These are phyloP conservation scores for Isotomurus palustris DNA, from an alignment of 2,888 invertebrate genomes.

Conservation along the genomic window DNA sequence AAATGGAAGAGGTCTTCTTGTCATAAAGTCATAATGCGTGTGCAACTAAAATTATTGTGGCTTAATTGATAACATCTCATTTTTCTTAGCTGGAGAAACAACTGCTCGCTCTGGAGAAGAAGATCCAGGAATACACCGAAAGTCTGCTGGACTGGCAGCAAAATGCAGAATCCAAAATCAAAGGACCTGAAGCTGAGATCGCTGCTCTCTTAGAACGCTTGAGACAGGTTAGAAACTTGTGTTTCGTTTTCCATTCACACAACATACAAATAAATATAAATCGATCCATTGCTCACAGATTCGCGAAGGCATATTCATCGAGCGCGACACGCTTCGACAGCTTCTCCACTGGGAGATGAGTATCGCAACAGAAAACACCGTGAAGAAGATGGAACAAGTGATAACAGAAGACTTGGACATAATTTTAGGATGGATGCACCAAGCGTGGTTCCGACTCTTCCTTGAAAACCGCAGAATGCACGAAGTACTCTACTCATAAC, in stretches of 20 bases:
- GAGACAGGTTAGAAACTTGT: slow-evolving; percentile 19
- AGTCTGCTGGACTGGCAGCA: slow-evolving; percentile 35
- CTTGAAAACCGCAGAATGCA: slow-evolving; percentile 38
- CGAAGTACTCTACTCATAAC: too few species aligned
- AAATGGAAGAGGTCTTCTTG: slow-evolving; percentile 36
- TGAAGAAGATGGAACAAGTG: slow-evolving; percentile 38
- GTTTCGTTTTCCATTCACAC: not conserved
- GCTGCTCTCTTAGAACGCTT: slow-evolving; percentile 25
- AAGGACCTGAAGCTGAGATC: slow-evolving; percentile 35
- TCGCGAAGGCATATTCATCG: slow-evolving; percentile 33
- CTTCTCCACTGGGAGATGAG: slow-evolving; percentile 42
- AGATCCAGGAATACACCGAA: slow-evolving; percentile 28
- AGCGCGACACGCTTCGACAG: slow-evolving; percentile 36
- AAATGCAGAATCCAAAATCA: slow-evolving; percentile 33
- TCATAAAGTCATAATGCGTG: not conserved
- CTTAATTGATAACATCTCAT: not conserved
- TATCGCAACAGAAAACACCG: slow-evolving; percentile 35
- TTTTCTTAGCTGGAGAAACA: slow-evolving; percentile 16
- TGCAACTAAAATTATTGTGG: not conserved
- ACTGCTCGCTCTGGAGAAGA: slow-evolving; percentile 28
- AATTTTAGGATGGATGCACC: slow-evolving; percentile 36
- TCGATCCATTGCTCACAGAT: slow-evolving; percentile 22
- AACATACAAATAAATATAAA: too few species aligned
- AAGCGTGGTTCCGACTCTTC: slow-evolving; percentile 41
- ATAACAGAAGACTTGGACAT: slow-evolving; percentile 40